phyloP scores from a whole-genome alignment of 2,113 vertebrate genomes.

The Alaudala cheleensis region DNA sequence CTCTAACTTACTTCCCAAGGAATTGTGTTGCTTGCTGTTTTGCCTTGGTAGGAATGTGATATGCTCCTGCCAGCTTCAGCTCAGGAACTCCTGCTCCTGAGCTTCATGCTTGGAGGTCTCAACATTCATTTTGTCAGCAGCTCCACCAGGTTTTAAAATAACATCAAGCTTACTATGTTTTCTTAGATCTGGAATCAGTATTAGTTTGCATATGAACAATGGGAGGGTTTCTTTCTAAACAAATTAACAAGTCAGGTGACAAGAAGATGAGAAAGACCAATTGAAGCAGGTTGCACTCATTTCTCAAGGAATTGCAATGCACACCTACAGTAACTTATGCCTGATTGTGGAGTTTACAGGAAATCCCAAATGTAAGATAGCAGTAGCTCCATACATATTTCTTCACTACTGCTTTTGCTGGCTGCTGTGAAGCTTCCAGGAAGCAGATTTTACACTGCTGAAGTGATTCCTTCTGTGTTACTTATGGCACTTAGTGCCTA shows the following conservation, averaged over 20 bases:
- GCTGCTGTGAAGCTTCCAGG: not conserved
- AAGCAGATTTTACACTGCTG: not conserved
- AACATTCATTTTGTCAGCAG: not conserved
- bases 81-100: not conserved
- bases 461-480: not conserved
- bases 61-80: rapidly evolving
- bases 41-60: not conserved
- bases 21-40: not conserved
- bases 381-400: not conserved
- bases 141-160: not conserved
- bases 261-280: not conserved
- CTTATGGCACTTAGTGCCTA: not conserved
- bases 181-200: not conserved
- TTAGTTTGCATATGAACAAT: not conserved
- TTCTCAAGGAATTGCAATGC: not conserved
- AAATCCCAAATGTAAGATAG: not conserved
- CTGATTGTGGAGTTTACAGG: not conserved
- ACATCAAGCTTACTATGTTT: not conserved
- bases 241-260: not conserved
- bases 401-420: not conserved
- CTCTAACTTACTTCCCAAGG: not conserved
- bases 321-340: not conserved
- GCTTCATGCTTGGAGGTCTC: not conserved
- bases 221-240: not conserved
- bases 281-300: not conserved